Evolutionary conservation across 2,113 vertebrate genomes (phyloP).

Genomic region (Phainopepla nitens): DNA sequence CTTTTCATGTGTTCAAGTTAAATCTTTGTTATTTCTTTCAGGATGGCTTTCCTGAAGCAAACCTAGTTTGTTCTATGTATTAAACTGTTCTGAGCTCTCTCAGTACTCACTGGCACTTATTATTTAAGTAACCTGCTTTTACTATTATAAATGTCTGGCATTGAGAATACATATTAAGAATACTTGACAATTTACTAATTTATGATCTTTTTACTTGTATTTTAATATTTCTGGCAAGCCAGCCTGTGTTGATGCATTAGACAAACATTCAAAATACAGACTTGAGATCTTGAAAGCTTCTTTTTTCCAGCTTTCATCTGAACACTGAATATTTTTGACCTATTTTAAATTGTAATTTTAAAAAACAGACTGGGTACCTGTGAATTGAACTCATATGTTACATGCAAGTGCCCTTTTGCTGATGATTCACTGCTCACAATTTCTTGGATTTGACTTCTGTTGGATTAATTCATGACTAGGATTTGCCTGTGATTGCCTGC

Average conservation of each 20-base stretch:
- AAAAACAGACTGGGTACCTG: conserved; percentile 61
- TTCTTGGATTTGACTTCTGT: conserved; percentile 42
- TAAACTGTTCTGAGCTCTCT: conserved; percentile 10
- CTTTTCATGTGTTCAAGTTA: conserved; percentile 30
- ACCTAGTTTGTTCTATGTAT: background rate
- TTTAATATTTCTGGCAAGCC: conserved; percentile 70
- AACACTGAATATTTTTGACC: conserved; percentile 66
- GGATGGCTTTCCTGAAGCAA: conserved; percentile 46
- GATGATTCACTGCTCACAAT: conserved; percentile 33
- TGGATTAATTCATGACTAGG: conserved; percentile 17
- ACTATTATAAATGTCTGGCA: conserved; percentile 62
- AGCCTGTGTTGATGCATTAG: conserved; percentile 69
- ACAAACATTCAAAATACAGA: conserved; percentile 66
- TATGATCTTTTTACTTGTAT: conserved; percentile 70
- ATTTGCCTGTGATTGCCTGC: background rate
- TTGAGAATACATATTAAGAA: conserved; percentile 57
- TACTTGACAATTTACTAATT: conserved; percentile 72
- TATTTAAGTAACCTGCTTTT: conserved; percentile 65
- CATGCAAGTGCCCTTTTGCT: conserved; percentile 48
- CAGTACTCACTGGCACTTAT: conserved; percentile 31
- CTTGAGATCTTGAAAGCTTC: conserved; percentile 55
- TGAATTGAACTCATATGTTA: conserved; percentile 58
- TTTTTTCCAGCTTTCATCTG: conserved; percentile 49
- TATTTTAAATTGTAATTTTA: conserved; percentile 69
- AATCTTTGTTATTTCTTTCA: conserved; percentile 40